Evolutionary conservation across 2,888 invertebrate species (phyloP), one percentile per base, ranked within the genome.

Genomic region (Agrilus biguttatus): DNA sequence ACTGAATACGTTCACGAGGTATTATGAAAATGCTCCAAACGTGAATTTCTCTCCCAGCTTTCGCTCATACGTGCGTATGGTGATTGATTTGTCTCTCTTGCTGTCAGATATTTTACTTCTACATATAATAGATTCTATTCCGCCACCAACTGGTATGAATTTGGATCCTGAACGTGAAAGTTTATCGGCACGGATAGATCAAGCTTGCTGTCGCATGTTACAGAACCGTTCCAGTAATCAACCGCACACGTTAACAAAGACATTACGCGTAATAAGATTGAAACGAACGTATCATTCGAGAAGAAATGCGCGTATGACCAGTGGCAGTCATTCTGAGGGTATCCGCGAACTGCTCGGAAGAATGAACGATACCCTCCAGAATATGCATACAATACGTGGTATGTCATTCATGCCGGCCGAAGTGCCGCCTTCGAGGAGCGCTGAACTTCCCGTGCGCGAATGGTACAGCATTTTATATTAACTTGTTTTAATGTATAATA

Each of bases 61-160:
- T 23, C 51, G 56, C 37, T 46, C 50, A 8, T 59, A 63, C 45
- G 58, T 64, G 10, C 56, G 59, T 45, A 55, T 56, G 34, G 59
- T 65, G 3, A 57, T 73, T 3, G 68, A 67, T 39, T 59, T 72
- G 52, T 69, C 71, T 2, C 52, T 70, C 37, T 60, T 71, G 40
- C 52, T 74, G 23, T 70, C 69, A 10, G 70, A 72, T 51, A 55
- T 72, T 13, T 52, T 73, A 35, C 50, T 71, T 3, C 58, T 69
- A 12, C 69, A 72, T 48, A 61, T 72, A 8, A 62, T 64, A 10
- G 69, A 69, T 50, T 63, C 65, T 5, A 66, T 65, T 47, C 65
- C 67, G 23, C 60, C 65, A 7, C 58, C 63, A 0, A 56, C 58
- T 14, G 62, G 59, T 3, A 56, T 61, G 49, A 61, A 62, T 52